phyloP scores from a whole-genome alignment of 1,140 invertebrate species.

The Lepidurus packardi region DNA sequence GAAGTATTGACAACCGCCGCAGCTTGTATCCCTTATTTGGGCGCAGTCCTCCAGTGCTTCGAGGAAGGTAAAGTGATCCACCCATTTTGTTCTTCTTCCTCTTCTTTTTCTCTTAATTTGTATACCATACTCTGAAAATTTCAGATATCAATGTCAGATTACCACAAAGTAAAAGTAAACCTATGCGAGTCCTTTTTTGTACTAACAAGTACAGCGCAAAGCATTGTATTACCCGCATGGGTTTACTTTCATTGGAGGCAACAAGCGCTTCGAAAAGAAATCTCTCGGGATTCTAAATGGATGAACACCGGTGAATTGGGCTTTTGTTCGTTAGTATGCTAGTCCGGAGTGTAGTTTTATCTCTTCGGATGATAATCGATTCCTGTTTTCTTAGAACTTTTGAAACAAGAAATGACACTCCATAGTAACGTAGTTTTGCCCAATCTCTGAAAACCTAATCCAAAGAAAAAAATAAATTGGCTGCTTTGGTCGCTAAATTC shows the following conservation, averaged over 20 bases:
- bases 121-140: background rate
- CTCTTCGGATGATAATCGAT: background rate
- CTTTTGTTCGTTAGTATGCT: background rate
- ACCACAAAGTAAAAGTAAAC: no score
- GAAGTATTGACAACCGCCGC: conserved; percentile 50
- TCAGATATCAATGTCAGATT: background rate
- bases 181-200: no score
- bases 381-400: no score
- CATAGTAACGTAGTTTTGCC: no score
- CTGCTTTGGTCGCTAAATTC: no score
- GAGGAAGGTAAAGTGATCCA: conserved; percentile 61
- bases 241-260: background rate
- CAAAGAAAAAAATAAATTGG: no score
- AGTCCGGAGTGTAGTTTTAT: background rate
- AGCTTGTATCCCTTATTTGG: conserved; percentile 67
- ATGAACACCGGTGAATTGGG: background rate
- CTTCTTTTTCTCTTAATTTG: background rate
- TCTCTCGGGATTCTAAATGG: background rate
- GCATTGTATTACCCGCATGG: no score
- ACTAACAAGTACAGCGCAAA: no score
- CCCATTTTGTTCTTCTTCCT: background rate
- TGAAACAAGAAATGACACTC: no score
- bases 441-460: no score
- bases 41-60: conserved; percentile 76
- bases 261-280: background rate